phyloP scores from a whole-genome alignment of 1,140 invertebrate genomes.

The Drosophila littoralis region DNA sequence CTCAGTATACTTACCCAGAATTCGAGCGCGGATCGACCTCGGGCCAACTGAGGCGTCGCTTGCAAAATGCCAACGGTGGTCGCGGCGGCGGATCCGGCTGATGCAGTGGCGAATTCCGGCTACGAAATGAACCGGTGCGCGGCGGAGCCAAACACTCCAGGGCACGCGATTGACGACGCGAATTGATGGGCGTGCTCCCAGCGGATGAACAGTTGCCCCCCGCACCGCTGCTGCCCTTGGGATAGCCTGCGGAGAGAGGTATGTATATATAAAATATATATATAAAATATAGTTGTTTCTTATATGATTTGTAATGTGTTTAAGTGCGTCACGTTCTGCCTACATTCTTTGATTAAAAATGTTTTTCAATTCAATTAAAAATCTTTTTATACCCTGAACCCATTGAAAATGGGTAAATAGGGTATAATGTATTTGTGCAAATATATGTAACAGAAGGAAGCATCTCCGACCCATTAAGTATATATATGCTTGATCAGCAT shows the following conservation, averaged over 20 bases:
- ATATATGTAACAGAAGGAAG: too few species aligned
- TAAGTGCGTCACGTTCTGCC: not conserved
- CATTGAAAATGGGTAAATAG: too few species aligned
- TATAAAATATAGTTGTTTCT: too few species aligned
- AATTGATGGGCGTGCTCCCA: constrained; percentile 58
- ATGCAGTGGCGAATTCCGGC: constrained; percentile 78
- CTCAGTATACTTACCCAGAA: constrained; percentile 88
- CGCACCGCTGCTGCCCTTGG: constrained; percentile 85
- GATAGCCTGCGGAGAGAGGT: constrained; percentile 65
- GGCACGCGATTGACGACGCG: constrained; percentile 85
- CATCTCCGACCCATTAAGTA: too few species aligned
- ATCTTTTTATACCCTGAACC: too few species aligned
- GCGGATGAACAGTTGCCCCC: constrained; percentile 52
- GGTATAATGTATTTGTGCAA: too few species aligned
- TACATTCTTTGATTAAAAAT: too few species aligned
- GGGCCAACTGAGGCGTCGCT: constrained; percentile 91
- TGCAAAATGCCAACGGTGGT: constrained; percentile 89
- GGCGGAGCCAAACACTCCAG: constrained; percentile 87
- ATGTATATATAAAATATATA: not conserved
- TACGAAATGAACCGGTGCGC: constrained; percentile 87
- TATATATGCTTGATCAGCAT: too few species aligned
- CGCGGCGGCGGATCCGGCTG: constrained; percentile 86
- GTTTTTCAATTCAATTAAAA: too few species aligned
- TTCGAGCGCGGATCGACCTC: constrained; percentile 92
- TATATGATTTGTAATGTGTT: too few species aligned